Percentiles rank a stretch among this genome's conserved stretches.
Conservation (phyloP, 2,797 vertebrate species). For the Gobio occitaniae region DNA sequence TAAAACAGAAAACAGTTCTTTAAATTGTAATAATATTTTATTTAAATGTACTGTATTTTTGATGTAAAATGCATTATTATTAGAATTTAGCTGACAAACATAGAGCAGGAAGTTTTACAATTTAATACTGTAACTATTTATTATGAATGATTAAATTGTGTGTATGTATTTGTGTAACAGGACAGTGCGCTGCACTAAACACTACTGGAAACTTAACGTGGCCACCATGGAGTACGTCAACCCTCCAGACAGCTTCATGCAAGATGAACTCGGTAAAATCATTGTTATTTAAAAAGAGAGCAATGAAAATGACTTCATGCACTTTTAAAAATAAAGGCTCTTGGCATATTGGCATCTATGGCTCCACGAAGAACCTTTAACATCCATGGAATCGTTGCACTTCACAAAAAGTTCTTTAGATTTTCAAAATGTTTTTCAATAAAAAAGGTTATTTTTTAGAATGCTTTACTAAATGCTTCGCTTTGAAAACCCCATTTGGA, state of each 20-base stretch:
- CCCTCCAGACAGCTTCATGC: conserved; percentile 82
- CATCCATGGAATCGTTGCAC: neutral
- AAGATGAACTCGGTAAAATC: conserved; percentile 80
- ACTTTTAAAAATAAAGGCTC: neutral
- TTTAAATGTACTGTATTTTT: no score
- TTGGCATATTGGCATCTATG: neutral
- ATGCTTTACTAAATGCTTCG: neutral
- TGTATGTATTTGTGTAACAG: conserved; percentile 54
- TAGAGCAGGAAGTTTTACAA: neutral
- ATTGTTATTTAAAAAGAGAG: neutral
- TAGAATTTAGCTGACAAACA: neutral
- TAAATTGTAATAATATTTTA: neutral
- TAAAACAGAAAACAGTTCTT: no score
- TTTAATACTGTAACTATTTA: no score
- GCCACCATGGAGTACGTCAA: conserved; percentile 83
- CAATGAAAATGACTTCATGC: neutral
- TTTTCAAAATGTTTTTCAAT: neutral
- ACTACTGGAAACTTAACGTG: conserved; percentile 83
- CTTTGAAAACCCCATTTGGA: neutral
- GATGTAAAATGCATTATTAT: neutral
- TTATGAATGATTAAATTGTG: neutral
- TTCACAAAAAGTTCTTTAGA: neutral
- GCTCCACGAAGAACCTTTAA: neutral
- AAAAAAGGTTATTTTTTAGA: neutral
- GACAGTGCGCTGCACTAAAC: conserved; percentile 82